These are phyloP conservation scores for Excalfactoria chinensis DNA, from an alignment of 2,113 vertebrate genomes.

Conservation along the genomic window DNA sequence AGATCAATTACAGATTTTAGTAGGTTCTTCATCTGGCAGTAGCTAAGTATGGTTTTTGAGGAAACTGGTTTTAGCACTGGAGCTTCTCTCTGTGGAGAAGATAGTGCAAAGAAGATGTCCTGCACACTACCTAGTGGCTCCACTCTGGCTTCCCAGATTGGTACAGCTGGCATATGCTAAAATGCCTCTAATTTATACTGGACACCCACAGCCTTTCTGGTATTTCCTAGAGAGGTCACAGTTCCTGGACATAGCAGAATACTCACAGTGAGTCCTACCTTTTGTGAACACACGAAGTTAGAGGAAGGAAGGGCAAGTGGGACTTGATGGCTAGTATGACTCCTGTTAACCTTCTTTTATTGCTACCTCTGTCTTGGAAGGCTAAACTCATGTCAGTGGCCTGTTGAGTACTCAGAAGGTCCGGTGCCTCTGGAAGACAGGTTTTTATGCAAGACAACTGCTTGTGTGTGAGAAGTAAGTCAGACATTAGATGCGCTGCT, in stretches of 20 bases:
- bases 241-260: neutral
- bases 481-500: neutral
- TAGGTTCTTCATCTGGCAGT: neutral
- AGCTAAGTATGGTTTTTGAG: neutral
- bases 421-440: neutral
- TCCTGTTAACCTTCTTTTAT: neutral
- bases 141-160: neutral
- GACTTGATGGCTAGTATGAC: neutral
- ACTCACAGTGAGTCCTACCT: neutral
- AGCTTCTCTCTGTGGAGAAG: neutral
- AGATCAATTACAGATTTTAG: neutral
- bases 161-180: neutral
- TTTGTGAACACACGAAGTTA: neutral
- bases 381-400: fast-evolving
- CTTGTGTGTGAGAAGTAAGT: fast-evolving
- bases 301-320: neutral
- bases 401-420: neutral
- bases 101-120: neutral
- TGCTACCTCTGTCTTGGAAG: neutral
- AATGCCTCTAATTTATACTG: neutral
- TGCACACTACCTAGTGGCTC: neutral
- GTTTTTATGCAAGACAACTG: neutral
- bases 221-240: neutral
- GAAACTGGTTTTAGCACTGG: neutral
- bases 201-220: neutral